Percentiles rank a stretch among this genome's conserved stretches.
These are phyloP conservation scores for Cyprinodon tularosa DNA, from an alignment of 2,113 vertebrate species.

Conservation along the genomic window DNA sequence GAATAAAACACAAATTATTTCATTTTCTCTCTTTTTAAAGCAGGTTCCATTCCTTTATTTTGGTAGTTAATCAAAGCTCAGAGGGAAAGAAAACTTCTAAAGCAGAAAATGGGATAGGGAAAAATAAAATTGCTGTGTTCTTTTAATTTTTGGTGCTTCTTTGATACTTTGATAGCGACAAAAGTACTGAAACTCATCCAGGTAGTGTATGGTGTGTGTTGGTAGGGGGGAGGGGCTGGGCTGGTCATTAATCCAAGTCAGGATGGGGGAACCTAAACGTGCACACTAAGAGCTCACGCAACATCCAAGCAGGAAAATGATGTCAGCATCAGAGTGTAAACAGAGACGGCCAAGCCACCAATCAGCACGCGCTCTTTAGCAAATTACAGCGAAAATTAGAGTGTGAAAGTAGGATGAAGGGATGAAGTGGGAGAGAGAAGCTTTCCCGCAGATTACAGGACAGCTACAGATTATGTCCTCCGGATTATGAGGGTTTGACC, in stretches of 20 bases:
- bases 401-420: conserved; percentile 72
- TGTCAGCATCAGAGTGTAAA: conserved; percentile 61
- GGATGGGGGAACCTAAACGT: conserved; percentile 29
- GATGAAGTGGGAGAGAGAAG: conserved; percentile 60
- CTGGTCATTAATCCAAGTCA: conserved; percentile 62
- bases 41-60: not conserved
- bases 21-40: not conserved
- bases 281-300: conserved; percentile 18
- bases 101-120: not conserved
- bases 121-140: not conserved
- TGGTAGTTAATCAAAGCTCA: no score
- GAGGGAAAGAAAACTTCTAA: not conserved
- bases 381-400: conserved; percentile 77
- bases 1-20: not conserved
- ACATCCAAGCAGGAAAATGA: conserved; percentile 31
- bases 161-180: conserved; percentile 53
- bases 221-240: conserved; percentile 4
- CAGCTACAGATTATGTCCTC: conserved; percentile 68
- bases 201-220: no score
- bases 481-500: conserved; percentile 73
- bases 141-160: not conserved
- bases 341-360: conserved; percentile 50
- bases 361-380: conserved; percentile 68
- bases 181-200: conserved; percentile 64
- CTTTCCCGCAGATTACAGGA: conserved; percentile 75